Conservation (phyloP, 2,113 vertebrate genomes). For the Phocoena sinus region DNA sequence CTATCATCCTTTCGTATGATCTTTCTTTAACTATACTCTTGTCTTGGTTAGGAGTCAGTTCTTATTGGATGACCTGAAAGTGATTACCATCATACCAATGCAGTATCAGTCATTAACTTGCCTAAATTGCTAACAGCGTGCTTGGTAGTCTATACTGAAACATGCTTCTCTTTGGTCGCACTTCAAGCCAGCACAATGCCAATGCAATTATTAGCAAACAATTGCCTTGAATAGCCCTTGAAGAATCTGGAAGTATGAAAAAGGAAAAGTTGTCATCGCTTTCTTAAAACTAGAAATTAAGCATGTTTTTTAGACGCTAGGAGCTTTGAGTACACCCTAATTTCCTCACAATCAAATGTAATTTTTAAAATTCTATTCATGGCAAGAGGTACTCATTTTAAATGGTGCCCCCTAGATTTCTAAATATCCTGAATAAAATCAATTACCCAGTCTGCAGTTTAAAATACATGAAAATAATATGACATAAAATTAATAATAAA, state of each 20-base stretch:
- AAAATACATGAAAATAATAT: neutral
- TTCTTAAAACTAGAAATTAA: constrained; percentile 2
- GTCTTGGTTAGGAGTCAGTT: neutral
- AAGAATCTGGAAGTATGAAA: neutral
- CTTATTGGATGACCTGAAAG: neutral
- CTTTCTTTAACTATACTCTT: neutral
- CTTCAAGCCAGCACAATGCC: neutral
- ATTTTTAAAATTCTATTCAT: neutral
- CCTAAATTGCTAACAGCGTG: neutral
- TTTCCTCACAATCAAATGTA: neutral
- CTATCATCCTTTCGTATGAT: neutral
- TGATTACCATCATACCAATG: neutral
- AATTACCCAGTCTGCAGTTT: neutral
- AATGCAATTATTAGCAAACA: neutral
- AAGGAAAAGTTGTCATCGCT: neutral
- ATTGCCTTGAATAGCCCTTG: neutral
- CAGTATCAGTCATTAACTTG: neutral
- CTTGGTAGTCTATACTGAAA: neutral
- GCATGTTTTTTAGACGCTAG: neutral
- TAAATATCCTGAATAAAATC: neutral
- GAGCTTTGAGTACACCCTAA: neutral
- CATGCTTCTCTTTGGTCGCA: neutral
- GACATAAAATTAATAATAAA: neutral
- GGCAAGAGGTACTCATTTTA: neutral
- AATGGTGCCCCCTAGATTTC: neutral